Conservation (phyloP, 2,797 vertebrate genomes). For the Falco cherrug region DNA sequence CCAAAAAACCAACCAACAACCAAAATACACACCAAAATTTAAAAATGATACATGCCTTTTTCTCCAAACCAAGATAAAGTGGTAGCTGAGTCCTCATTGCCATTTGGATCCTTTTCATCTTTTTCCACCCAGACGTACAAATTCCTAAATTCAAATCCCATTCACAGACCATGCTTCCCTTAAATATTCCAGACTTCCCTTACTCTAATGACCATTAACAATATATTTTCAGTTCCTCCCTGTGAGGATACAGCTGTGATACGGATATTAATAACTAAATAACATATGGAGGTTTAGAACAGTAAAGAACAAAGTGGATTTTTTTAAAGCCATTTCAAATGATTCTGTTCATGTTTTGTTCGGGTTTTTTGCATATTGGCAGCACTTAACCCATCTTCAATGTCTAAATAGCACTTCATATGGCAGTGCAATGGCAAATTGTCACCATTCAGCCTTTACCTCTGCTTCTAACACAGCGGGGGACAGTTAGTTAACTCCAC, state of each 20-base stretch:
- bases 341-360: not conserved
- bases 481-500: not conserved
- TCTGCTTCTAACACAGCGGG: not conserved
- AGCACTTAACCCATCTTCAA: not conserved
- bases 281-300: not conserved
- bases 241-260: slow-evolving; percentile 19
- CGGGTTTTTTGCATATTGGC: not conserved
- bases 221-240: not conserved
- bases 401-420: not conserved
- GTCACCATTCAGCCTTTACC: slow-evolving; percentile 5
- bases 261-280: not conserved
- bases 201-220: slow-evolving; percentile 2
- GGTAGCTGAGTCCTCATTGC: not conserved
- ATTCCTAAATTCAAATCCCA: not conserved
- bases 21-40: accelerated
- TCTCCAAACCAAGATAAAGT: not conserved
- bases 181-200: not conserved
- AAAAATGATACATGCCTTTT: accelerated
- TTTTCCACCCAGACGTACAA: not conserved
- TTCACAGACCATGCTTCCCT: not conserved
- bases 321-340: slow-evolving; percentile 3
- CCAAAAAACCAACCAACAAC: not conserved
- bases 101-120: not conserved
- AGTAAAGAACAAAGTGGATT: not conserved
- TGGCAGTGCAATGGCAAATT: slow-evolving; percentile 4